These are phyloP conservation scores for Solea senegalensis DNA, from an alignment of 2,113 vertebrate genomes.

Conservation along the genomic window DNA sequence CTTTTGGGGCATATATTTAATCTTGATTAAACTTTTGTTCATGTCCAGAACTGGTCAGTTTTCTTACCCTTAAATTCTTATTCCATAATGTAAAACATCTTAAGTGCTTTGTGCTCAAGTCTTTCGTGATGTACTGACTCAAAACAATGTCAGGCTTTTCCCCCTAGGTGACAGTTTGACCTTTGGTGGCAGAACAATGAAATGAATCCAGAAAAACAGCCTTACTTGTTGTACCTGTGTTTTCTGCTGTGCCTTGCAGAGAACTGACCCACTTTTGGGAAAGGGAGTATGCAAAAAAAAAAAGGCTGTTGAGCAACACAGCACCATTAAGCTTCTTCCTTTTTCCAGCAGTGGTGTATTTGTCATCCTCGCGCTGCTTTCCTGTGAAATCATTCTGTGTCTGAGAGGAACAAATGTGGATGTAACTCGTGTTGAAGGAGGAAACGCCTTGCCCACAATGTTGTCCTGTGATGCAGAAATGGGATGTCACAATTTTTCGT, in stretches of 20 bases:
- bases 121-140: background rate
- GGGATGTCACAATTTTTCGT: conserved; percentile 13
- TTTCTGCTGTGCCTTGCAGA: background rate
- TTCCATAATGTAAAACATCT: background rate
- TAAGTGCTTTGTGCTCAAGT: background rate
- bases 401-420: conserved; percentile 21
- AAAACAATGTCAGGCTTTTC: background rate
- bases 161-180: background rate
- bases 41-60: conserved; percentile 63
- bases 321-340: conserved; percentile 5
- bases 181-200: background rate
- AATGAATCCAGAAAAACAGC: background rate
- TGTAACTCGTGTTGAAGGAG: conserved; percentile 26
- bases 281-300: background rate
- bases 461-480: conserved; percentile 21
- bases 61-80: background rate
- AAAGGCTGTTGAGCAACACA: background rate
- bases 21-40: conserved; percentile 93
- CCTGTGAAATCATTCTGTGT: conserved; percentile 41
- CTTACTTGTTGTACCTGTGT: background rate
- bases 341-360: conserved; percentile 18
- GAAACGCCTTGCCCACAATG: background rate
- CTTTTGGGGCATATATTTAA: conserved; percentile 91
- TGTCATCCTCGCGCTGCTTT: conserved; percentile 37
- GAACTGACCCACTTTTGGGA: no score